Conservation (phyloP, 2,888 invertebrate species). For the Rugalucina vietnamica region DNA sequence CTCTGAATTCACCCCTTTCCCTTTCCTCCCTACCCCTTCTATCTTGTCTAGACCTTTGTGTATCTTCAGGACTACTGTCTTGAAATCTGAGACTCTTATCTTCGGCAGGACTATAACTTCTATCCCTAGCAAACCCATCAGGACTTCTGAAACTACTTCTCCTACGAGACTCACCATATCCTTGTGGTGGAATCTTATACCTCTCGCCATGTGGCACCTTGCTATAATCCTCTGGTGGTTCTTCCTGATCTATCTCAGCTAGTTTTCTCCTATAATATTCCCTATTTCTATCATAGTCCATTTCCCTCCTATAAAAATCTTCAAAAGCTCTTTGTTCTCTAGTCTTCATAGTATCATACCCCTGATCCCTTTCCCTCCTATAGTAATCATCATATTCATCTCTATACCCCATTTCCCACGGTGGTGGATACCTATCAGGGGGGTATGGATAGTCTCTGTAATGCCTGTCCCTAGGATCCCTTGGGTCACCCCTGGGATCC, state of each 20-base stretch:
- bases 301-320: slow-evolving; percentile 41
- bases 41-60: slow-evolving; percentile 12
- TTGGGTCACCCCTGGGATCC: neutral
- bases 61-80: slow-evolving; percentile 58
- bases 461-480: neutral
- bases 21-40: neutral
- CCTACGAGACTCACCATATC: slow-evolving; percentile 19
- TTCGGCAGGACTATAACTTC: slow-evolving; percentile 49
- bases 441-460: slow-evolving; percentile 22
- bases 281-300: slow-evolving; percentile 33
- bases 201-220: slow-evolving; percentile 54
- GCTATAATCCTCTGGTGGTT: slow-evolving; percentile 24
- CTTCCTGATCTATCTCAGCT: slow-evolving; percentile 29
- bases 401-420: slow-evolving; percentile 31
- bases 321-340: slow-evolving; percentile 21
- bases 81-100: slow-evolving; percentile 47
- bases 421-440: slow-evolving; percentile 24
- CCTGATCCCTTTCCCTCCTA: slow-evolving; percentile 29
- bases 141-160: slow-evolving; percentile 33
- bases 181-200: slow-evolving; percentile 57
- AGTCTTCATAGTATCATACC: slow-evolving; percentile 46
- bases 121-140: slow-evolving; percentile 33
- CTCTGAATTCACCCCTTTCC: neutral
- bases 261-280: slow-evolving; percentile 11
- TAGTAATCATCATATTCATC: slow-evolving; percentile 44